Conservation (phyloP, 1,140 invertebrate species). For the Micrasema minimum region DNA sequence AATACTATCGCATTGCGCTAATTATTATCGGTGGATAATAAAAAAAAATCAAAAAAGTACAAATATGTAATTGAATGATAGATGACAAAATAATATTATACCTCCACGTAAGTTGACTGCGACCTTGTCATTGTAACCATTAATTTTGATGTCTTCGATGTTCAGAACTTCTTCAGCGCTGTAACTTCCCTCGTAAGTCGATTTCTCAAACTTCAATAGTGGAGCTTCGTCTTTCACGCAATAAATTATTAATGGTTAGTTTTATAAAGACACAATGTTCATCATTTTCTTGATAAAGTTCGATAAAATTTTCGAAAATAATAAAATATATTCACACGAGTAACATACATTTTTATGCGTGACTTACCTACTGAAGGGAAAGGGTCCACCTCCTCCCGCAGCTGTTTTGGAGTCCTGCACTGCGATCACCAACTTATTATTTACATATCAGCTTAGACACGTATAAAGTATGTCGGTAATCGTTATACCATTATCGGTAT, state of each 20-base stretch:
- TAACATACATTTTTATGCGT: not conserved
- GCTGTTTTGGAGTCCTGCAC: not conserved
- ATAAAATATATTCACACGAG: not conserved
- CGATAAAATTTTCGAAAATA: not conserved
- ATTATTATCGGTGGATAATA: too few species aligned
- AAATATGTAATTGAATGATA: too few species aligned
- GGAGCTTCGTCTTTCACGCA: not conserved
- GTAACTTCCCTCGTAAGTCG: slow-evolving; percentile 24
- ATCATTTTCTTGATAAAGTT: not conserved
- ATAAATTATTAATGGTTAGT: not conserved
- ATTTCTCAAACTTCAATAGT: slow-evolving; percentile 36
- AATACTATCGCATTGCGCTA: too few species aligned
- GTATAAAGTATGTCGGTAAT: too few species aligned
- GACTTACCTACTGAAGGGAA: not conserved
- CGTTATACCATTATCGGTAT: too few species aligned
- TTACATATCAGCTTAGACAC: too few species aligned
- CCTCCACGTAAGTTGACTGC: not conserved
- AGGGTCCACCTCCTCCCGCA: not conserved
- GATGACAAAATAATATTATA: not conserved
- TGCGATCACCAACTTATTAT: too few species aligned
- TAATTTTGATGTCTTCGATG: not conserved
- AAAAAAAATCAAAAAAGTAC: too few species aligned
- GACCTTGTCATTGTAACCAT: slow-evolving; percentile 3
- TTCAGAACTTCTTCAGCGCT: not conserved
- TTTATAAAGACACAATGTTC: not conserved